Conservation (phyloP, 2,888 invertebrate species). For the Aquatica leii region DNA sequence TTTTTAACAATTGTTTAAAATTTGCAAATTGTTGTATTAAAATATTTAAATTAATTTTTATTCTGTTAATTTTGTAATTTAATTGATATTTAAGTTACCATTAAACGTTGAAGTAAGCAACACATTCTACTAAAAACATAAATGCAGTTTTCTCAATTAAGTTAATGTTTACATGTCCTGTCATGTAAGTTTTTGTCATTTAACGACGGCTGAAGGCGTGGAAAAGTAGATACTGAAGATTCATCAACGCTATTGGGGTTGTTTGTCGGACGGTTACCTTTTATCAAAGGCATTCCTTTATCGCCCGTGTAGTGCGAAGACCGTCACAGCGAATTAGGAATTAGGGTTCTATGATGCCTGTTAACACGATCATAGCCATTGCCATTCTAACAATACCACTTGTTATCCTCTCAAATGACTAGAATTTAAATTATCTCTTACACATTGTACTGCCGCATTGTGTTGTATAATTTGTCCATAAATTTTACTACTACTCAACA, state of each 20-base stretch:
- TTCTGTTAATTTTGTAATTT: too few species aligned
- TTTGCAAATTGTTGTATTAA: too few species aligned
- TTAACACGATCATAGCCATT: slow-evolving; percentile 35
- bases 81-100: too few species aligned
- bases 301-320: slow-evolving; percentile 26
- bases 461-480: slow-evolving; percentile 52
- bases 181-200: not conserved
- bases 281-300: slow-evolving; percentile 33
- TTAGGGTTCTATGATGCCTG: slow-evolving; percentile 35
- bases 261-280: slow-evolving; percentile 17
- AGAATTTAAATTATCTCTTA: slow-evolving; percentile 53
- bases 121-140: too few species aligned
- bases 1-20: too few species aligned
- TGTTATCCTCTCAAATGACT: slow-evolving; percentile 49
- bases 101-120: too few species aligned
- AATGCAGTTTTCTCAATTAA: slow-evolving; percentile 11
- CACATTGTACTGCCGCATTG: slow-evolving; percentile 47
- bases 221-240: slow-evolving; percentile 10
- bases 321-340: slow-evolving; percentile 25
- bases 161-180: not conserved
- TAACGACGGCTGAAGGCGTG: slow-evolving; percentile 5
- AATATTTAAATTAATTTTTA: too few species aligned
- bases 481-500: slow-evolving; percentile 51
- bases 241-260: slow-evolving; percentile 21
- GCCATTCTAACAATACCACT: slow-evolving; percentile 43